Conservation (phyloP, 2,797 vertebrate genomes). For the Centroberyx gerrardi region DNA sequence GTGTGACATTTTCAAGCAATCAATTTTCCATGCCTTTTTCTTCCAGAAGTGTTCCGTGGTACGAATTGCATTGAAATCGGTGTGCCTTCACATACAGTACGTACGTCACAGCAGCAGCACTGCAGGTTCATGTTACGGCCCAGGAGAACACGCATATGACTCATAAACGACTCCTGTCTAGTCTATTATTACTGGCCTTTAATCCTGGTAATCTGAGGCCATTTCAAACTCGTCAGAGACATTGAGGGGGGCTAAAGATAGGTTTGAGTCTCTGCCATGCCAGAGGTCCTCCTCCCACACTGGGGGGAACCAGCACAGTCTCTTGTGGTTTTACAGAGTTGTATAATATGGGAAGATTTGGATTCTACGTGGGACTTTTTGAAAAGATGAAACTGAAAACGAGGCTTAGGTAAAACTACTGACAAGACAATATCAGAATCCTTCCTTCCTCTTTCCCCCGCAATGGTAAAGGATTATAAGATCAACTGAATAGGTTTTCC, state of each 20-base stretch:
- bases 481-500: neutral
- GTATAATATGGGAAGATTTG: neutral
- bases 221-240: constrained; percentile 66
- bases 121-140: constrained; percentile 60
- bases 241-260: constrained; percentile 68
- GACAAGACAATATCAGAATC: neutral
- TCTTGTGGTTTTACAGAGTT: constrained; percentile 27
- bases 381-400: constrained; percentile 9
- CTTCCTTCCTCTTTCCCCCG: neutral
- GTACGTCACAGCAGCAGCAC: constrained; percentile 14
- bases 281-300: constrained; percentile 48
- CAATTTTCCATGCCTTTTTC: no score
- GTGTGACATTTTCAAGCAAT: no score
- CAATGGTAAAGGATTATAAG: neutral
- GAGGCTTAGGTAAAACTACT: constrained; percentile 13
- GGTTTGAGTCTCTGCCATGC: constrained; percentile 38
- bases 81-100: constrained; percentile 5
- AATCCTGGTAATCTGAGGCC: constrained; percentile 64
- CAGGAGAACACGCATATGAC: constrained; percentile 62
- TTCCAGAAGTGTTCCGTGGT: neutral
- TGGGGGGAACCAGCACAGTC: constrained; percentile 32
- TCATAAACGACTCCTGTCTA: constrained; percentile 58
- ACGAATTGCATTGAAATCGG: neutral
- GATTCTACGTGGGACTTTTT: constrained; percentile 17
- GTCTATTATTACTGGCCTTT: constrained; percentile 79